phyloP scores from a whole-genome alignment of 2,888 invertebrate genomes.

The Aspidapion aeneum region DNA sequence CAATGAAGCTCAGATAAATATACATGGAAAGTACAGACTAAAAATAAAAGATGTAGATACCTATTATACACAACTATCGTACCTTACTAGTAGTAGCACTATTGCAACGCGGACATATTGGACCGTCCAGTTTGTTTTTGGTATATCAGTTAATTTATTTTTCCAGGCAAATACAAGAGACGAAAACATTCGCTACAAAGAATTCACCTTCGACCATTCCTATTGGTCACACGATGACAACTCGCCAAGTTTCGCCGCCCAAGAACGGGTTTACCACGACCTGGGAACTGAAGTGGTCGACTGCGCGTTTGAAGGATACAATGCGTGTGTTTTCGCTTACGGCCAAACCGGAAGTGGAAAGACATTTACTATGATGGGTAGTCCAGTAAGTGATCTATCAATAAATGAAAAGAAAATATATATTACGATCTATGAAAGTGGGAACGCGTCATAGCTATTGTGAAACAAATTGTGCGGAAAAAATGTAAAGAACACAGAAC shows the following conservation, averaged over 20 bases:
- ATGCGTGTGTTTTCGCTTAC: slow-evolving; percentile 89
- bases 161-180: slow-evolving; percentile 44
- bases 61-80: no score
- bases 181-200: slow-evolving; percentile 59
- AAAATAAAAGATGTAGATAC: no score
- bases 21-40: no score
- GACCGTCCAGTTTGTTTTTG: no score
- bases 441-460: slow-evolving; percentile 6
- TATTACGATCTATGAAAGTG: no score
- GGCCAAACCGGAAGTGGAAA: slow-evolving; percentile 91
- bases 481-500: no score
- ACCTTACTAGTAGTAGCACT: no score
- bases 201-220: slow-evolving; percentile 87
- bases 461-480: no score
- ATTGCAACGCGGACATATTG: no score
- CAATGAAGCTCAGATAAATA: no score
- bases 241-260: slow-evolving; percentile 72
- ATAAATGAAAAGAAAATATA: no score
- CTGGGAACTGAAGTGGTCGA: slow-evolving; percentile 75
- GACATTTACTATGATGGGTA: slow-evolving; percentile 91
- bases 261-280: slow-evolving; percentile 77
- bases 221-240: slow-evolving; percentile 78
- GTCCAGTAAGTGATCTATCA: slow-evolving; percentile 53
- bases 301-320: slow-evolving; percentile 81
- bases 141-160: no score